Evolutionary conservation across 2,888 invertebrate genomes (phyloP), one percentile per base, ranked within the genome.

Genomic region (Synergus gifuensis): DNA sequence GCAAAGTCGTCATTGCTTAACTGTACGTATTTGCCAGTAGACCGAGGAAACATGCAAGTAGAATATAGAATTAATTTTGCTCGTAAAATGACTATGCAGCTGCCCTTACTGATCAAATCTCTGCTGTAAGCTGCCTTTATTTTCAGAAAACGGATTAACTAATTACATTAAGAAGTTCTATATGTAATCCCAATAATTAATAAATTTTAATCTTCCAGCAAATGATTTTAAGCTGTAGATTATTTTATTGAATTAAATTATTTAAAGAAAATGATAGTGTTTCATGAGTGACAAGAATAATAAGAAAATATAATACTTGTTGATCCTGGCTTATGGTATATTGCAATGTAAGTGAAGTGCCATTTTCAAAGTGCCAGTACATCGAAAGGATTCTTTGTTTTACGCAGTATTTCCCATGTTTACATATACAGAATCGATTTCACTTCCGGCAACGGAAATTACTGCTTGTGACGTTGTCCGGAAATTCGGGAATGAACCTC

Each of bases 381-480:
- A 3, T 7, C 7, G 5, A 49, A n/a, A 16, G n/a, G 8, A n/a
- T 66, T 40, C 18, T n/a, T 2, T 42, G 9, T 66, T 42, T 44
- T 14, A 46, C 12, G 67, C 22, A 67, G 12, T 11, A n/a, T 22
- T 67, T 46, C 3, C 44, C 12, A 22, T 44, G n/a, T 67, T 42
- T 22, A 12, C n/a, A 18, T 11, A 3, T 22, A 22, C 18, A 18
- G 9, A 66, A 89, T 87, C 86, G 82, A 84, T 83, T 86, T 83
- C 83, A 84, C 85, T 87, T 88, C 89, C 88, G 86, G 79, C 79
- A 82, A 84, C 88, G 89, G 90, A 90, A 90, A 90, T 90, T 90
- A 89, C 87, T 83, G 87, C 87, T 89, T 86, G 89, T 87, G 88
- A 88, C 86, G 83, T 80, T 76, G 78, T 67, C 86, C 88, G 88